Percentiles rank a stretch among this genome's conserved stretches.
Evolutionary conservation across 2,888 invertebrate species (phyloP).

Genomic region (Conchocele bisecta): DNA sequence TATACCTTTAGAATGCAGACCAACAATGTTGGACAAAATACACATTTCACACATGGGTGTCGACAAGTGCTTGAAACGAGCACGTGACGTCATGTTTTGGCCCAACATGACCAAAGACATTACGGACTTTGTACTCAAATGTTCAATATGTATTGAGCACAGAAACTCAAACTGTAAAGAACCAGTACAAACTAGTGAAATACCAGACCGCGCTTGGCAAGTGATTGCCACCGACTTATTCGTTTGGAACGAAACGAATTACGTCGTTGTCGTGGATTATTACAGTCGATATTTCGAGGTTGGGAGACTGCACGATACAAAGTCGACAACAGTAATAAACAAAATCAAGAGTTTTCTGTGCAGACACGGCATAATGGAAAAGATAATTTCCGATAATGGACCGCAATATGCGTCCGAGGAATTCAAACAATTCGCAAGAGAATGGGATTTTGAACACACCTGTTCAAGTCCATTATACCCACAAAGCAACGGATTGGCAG

Average conservation of each 20-base stretch:
- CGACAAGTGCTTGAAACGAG: not conserved
- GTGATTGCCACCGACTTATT: constrained; percentile 4
- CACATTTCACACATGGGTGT: not conserved
- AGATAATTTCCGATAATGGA: constrained; percentile 45
- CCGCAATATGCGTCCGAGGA: constrained; percentile 31
- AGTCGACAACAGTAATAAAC: constrained; percentile 12
- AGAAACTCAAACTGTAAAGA: not conserved
- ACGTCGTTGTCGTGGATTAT: not conserved
- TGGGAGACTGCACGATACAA: not conserved
- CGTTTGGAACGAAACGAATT: constrained; percentile 30
- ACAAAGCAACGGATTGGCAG: constrained; percentile 49
- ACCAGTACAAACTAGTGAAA: not conserved
- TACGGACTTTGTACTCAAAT: not conserved
- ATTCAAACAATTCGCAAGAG: constrained; percentile 36
- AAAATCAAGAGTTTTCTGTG: constrained; percentile 27
- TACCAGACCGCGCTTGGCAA: not conserved
- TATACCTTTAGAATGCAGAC: constrained; percentile 1
- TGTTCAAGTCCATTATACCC: constrained; percentile 43
- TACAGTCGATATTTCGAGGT: not conserved
- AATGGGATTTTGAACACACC: constrained; percentile 41
- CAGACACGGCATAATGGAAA: constrained; percentile 30
- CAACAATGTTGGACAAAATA: not conserved
- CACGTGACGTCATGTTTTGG: not conserved
- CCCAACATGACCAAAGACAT: not conserved
- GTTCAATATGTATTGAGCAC: not conserved